Evolutionary conservation across 2,797 vertebrate genomes (phyloP).

Genomic region (Thamnophis elegans): DNA sequence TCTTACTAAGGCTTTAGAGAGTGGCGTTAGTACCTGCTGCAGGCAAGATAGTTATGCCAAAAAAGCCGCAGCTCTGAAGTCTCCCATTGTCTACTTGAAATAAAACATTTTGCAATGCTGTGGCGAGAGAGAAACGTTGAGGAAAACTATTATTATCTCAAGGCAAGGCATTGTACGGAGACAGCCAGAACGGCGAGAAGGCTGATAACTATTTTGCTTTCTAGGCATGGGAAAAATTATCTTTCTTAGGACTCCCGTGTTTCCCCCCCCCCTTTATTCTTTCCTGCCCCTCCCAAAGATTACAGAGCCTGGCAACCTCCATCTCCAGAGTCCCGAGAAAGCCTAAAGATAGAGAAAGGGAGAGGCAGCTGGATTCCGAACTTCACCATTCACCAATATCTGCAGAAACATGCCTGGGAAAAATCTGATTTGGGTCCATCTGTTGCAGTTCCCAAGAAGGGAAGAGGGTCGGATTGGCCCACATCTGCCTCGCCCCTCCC

Average conservation of each 20-base stretch:
- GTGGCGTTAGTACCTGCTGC: neutral
- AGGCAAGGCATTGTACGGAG: neutral
- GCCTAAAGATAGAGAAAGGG: neutral
- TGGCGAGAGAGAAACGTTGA: neutral
- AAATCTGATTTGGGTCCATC: neutral
- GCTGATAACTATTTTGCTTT: neutral
- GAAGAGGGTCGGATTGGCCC: neutral
- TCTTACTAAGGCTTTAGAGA: too few species aligned
- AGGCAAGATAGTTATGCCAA: too few species aligned
- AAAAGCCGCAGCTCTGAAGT: neutral
- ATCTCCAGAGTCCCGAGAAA: neutral
- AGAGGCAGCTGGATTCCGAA: neutral
- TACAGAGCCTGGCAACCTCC: neutral
- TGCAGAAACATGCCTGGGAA: neutral
- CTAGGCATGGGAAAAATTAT: neutral
- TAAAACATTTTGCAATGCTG: neutral
- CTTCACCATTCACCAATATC: neutral
- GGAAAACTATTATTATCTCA: neutral
- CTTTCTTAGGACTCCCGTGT: neutral
- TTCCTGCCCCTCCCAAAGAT: neutral
- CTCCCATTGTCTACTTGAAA: neutral
- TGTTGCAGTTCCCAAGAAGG: neutral
- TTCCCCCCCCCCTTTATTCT: neutral
- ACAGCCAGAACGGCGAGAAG: neutral
- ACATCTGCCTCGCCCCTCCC: neutral